phyloP scores from a whole-genome alignment of 2,797 vertebrate species.

The Thripadectes ignobilis region DNA sequence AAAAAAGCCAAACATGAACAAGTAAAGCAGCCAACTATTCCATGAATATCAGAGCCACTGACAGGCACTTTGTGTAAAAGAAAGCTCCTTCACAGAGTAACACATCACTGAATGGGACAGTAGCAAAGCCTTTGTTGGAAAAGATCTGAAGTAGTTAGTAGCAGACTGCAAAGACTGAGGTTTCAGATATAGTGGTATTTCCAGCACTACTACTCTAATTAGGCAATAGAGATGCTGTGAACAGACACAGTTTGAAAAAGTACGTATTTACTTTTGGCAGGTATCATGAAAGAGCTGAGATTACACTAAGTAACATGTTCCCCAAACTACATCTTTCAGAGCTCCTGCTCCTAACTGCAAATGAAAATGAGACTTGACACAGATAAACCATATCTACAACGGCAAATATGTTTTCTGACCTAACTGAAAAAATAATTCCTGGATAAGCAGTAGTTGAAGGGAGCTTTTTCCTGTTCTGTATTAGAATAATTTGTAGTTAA shows the following conservation, averaged over 20 bases:
- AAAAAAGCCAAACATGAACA: neutral
- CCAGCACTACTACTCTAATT: neutral
- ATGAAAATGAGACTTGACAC: neutral
- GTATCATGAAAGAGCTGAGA: neutral
- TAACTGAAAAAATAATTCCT: neutral
- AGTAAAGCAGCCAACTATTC: neutral
- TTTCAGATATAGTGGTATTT: neutral
- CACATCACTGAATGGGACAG: neutral
- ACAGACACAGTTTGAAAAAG: neutral
- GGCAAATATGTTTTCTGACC: neutral
- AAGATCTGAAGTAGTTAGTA: neutral
- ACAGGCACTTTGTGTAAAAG: neutral
- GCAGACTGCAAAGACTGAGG: neutral
- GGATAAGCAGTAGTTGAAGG: neutral
- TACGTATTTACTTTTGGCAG: neutral
- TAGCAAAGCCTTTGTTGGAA: too few species aligned
- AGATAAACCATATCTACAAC: neutral
- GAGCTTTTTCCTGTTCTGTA: neutral
- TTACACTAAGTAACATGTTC: neutral
- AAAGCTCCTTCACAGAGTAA: neutral
- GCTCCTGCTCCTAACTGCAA: neutral
- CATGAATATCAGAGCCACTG: neutral
- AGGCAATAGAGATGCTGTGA: neutral
- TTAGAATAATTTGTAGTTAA: neutral
- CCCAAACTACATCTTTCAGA: neutral